Base-by-base conservation (phyloP, 2,113 vertebrate species). In the Melospiza georgiana region DNA sequence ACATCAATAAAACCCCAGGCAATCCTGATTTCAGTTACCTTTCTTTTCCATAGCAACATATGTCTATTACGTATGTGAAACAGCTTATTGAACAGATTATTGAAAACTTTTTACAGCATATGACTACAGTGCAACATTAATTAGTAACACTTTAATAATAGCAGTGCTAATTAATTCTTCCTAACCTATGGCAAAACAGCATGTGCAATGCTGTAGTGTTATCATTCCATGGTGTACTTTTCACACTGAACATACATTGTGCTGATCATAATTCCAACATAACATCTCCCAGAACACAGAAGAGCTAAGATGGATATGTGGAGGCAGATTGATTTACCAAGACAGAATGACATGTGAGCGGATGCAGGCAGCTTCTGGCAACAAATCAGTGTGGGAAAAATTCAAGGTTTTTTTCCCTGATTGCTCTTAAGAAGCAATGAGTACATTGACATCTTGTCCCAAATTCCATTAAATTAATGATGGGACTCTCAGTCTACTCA, bases 111-210 rank as follows among this genome's bases (percentile, higher is more conserved):
- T 94, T 66, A 89, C 37, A 92, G 68, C 78, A 58, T 79, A 84
- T 86, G 39, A 92, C 52, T 71, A 74, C 18, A 23, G 62, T 35
- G 41, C 52, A 95, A 94, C 41, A 94, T 62, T 93, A 95, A 93
- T 91, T 94, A 84, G 73, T 58, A 89, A 87, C 73, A 91, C 44
- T 85, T 57, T 12, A 86, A 59, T 79, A 95, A 79, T 14, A 96
- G 65, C 54, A 88, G 51, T 89, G 58, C 16, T 90, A 94, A 96
- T 94, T 90, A 96, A 94, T 89, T 91, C 58, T 89, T 75, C n/a
- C 63, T 85, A 90, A 91, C 78, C 58, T 84, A 86, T 13, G 88
- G 84, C 69, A 76, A 88, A 81, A 76, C 27, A 68, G 39, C 23
- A 75, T n/a, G 48, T 89, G 84, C 69, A 94, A 67, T 12, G 6